Evolutionary conservation across 2,888 invertebrate genomes (phyloP), one percentile per base, ranked within the genome.

Genomic region (Torymus tubicola): DNA sequence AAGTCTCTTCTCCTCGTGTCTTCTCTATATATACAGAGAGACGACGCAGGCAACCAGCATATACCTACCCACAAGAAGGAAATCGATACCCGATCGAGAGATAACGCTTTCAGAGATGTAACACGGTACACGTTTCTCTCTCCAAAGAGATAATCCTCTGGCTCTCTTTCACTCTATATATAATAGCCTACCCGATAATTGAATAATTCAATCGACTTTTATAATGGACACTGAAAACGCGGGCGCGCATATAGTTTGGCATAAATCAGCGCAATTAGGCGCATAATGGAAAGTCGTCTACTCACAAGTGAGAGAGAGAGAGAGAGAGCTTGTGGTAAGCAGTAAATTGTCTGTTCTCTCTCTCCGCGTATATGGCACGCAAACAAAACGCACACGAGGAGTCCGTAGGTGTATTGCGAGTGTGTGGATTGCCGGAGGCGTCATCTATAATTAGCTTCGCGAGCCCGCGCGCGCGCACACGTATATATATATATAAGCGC

Each of bases 371-470:
- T 24, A 58, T 52, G 71, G 68, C 80, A 73, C 67, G 55, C 78
- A 78, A 81, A 77, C 70, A 70, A 70, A 70, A 18, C 61, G 60
- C 52, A 78, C 69, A 76, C 76, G 71, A 79, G 77, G 78, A 24
- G 63, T 61, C 74, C 73, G 14, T 50, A 61, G 13, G 64, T 42
- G 31, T 31, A 65, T 65, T 18, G 14, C 58, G n/a, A 16, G 10
- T 2, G 10, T 12, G 21, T 18, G 31, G 31, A 31, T 31, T 31
- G 31, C 31, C 31, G 31, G 31, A 31, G 60, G 68, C 75, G 75
- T 63, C 69, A 57, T 55, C 63, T 21, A 70, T 70, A 69, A 76
- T 69, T 69, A 76, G 61, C 24, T 18, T 58, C 13, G 50, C 31
- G 53, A n/a, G n/a, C n/a, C 24, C 24, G 24, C 24, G 24, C 31